A percentile compares a stretch with the other conserved stretches of the same genome.
phyloP scores from a whole-genome alignment of 1,140 invertebrate species.

The Diorhabda elongata region DNA sequence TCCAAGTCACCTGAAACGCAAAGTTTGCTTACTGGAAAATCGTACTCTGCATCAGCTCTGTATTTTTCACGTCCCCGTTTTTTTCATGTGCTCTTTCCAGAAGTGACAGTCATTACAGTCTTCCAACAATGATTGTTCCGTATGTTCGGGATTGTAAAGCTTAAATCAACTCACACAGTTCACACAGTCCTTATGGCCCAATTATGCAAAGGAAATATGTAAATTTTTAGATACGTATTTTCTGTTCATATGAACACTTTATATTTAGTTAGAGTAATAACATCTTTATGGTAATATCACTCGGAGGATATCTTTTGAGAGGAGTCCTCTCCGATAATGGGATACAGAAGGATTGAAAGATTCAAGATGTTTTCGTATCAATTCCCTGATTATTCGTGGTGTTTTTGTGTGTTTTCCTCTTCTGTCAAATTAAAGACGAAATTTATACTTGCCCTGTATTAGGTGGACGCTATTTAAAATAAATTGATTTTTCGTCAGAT shows the following conservation, averaged over 20 bases:
- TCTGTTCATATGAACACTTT: background rate
- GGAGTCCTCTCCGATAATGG: slow-evolving; percentile 11
- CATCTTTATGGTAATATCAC: slow-evolving; percentile 8
- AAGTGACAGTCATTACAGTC: background rate
- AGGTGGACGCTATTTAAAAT: too few species aligned
- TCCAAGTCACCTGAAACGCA: background rate
- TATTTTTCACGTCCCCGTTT: background rate
- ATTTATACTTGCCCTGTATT: too few species aligned
- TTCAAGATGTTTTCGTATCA: slow-evolving; percentile 7
- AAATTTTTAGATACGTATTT: background rate
- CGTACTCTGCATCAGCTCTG: slow-evolving; percentile 2
- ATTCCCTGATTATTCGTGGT: background rate
- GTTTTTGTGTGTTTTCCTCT: background rate
- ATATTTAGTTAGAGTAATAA: slow-evolving; percentile 8
- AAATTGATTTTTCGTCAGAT: too few species aligned
- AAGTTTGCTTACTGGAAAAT: background rate
- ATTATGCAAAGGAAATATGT: background rate
- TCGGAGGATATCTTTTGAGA: slow-evolving; percentile 6
- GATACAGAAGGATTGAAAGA: slow-evolving; percentile 7
- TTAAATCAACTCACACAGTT: slow-evolving; percentile 4
- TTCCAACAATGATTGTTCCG: background rate
- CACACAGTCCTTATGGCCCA: slow-evolving; percentile 3
- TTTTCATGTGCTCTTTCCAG: slow-evolving; percentile 9
- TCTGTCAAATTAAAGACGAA: background rate
- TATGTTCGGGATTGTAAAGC: background rate